Conservation (phyloP, 2,113 vertebrate genomes). For the Sinocyclocheilus rhinocerous region DNA sequence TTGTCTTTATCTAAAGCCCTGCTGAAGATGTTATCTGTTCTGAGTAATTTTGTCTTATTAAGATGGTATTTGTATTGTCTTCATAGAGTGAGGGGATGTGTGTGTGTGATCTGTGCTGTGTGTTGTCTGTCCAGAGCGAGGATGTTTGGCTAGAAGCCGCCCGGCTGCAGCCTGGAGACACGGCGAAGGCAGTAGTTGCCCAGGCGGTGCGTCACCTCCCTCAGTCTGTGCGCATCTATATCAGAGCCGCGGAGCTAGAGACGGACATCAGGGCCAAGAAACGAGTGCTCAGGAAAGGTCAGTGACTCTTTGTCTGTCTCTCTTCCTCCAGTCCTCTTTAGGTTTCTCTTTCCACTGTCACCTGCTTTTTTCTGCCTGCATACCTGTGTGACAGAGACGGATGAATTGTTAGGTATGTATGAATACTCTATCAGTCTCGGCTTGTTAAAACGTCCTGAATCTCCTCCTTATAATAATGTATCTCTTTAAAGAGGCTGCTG, state of each 20-base stretch:
- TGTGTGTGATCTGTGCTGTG: not conserved
- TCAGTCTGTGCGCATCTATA: conserved; percentile 94
- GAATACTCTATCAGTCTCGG: conserved; percentile 57
- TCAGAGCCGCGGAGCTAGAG: conserved; percentile 95
- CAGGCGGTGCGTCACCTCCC: conserved; percentile 96
- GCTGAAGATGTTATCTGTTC: not conserved
- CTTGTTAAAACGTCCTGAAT: conserved; percentile 57
- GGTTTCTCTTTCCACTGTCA: not conserved
- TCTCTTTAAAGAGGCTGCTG: not conserved
- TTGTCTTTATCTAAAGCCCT: not conserved
- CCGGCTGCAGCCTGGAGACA: conserved; percentile 93
- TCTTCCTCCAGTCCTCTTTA: not conserved
- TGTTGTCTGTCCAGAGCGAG: conserved; percentile 82
- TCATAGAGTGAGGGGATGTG: conserved; percentile 66
- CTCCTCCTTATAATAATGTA: not conserved
- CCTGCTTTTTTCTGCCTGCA: conserved; percentile 64
- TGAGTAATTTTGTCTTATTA: too few species aligned
- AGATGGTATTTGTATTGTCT: not conserved
- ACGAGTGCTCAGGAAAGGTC: conserved; percentile 94
- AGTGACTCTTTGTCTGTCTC: conserved; percentile 23
- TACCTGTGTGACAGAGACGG: conserved; percentile 71
- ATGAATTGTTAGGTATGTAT: conserved; percentile 61
- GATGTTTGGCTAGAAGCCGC: conserved; percentile 98
- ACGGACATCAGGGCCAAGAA: conserved; percentile 96
- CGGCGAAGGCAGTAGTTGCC: conserved; percentile 95